phyloP scores from a whole-genome alignment of 2,888 invertebrate genomes.

The Ornithoptera priamus region DNA sequence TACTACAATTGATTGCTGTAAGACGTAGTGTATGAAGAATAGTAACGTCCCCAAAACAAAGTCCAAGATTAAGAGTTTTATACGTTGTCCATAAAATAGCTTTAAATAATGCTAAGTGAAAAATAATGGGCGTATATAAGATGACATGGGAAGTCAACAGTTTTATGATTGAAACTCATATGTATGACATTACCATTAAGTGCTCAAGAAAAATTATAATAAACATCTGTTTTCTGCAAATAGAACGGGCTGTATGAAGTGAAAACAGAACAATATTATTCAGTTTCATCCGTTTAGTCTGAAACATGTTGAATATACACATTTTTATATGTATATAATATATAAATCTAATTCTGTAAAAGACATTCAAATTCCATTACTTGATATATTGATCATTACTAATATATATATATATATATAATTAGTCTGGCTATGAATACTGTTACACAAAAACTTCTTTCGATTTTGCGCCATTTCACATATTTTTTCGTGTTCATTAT shows the following conservation, averaged over 20 bases:
- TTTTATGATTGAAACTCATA: slow-evolving; percentile 10
- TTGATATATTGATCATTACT: no score
- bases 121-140: slow-evolving; percentile 1
- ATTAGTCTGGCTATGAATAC: no score
- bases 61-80: neutral
- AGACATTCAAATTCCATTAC: no score
- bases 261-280: neutral
- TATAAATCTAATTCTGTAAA: no score
- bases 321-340: no score
- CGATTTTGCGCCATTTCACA: no score
- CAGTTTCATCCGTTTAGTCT: neutral
- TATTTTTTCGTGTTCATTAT: no score
- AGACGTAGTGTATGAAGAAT: no score
- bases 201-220: slow-evolving; percentile 18
- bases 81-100: neutral
- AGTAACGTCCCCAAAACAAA: neutral
- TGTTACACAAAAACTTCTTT: no score
- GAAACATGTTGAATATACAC: neutral
- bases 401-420: neutral
- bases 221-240: slow-evolving; percentile 22
- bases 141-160: neutral
- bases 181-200: slow-evolving; percentile 17
- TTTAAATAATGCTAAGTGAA: slow-evolving; percentile 9
- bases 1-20: no score
- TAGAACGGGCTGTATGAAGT: slow-evolving; percentile 10